Evolutionary conservation across 2,888 invertebrate genomes (phyloP), one percentile per base, ranked within the genome.

Genomic region (Eupithecia pulchellata): DNA sequence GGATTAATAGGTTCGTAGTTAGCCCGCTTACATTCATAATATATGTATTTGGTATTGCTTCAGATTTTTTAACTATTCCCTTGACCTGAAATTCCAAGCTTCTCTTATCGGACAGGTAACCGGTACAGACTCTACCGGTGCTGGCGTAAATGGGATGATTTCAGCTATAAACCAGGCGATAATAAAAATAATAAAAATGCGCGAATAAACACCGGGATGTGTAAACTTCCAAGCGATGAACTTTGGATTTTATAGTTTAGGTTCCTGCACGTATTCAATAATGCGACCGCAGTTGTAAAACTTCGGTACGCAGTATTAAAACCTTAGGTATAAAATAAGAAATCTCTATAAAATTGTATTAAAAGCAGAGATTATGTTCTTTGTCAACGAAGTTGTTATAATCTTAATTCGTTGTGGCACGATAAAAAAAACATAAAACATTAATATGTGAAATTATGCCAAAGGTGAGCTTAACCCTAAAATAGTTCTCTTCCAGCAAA

Each of bases 181-280:
- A 69, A 72, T 72, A 72, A 72, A 72, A 72, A 25, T 64, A 69
- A 72, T 72, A 72, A 72, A 72, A 72, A 60, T 42, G 69, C 39
- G 58, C n/a, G 61, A 66, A 66, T 57, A 68, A 64, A 58, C 68
- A 55, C 47, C 17, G 62, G 42, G 34, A 67, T 55, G 55, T 52
- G 34, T 30, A 57, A 25, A 68, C 69, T 66, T 69, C 39, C 66
- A 64, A 57, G 58, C 58, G 29, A 72, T 72, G 63, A 64, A 63
- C 62, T 58, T 36, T 52, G 36, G 63, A 57, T 66, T 69, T 69
- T 60, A 63, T 72, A 60, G 66, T 65, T 65, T 52, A 64, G 64
- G 52, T 71, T 65, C 13, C 1, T 25, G 25, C 57, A 61, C 61
- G 55, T 68, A 62, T 65, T 68, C 57, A 67, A 66, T 65, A 14